These are phyloP conservation scores for Calonectris borealis DNA, from an alignment of 2,113 vertebrate genomes.

Conservation along the genomic window DNA sequence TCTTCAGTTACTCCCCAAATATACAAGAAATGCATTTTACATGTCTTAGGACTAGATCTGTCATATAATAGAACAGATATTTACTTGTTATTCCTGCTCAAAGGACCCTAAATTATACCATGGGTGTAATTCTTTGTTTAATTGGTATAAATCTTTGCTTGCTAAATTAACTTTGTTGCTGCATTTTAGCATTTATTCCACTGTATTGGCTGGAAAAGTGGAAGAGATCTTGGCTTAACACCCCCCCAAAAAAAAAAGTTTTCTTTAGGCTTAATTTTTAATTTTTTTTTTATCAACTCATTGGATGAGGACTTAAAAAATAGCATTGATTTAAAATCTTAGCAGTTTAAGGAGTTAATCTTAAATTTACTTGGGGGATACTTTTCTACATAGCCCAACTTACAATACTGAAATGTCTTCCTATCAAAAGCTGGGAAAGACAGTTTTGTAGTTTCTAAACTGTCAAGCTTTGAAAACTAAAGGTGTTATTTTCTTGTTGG, in stretches of 20 bases:
- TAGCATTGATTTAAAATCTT: background rate
- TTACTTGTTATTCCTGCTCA: background rate
- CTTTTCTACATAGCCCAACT: background rate
- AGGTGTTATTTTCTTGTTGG: background rate
- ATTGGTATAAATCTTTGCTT: background rate
- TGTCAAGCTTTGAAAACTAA: background rate
- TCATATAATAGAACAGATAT: background rate
- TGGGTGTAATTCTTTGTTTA: background rate
- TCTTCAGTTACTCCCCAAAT: background rate
- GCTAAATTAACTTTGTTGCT: background rate
- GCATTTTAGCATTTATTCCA: background rate
- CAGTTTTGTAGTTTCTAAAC: background rate
- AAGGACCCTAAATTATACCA: background rate
- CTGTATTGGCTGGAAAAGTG: background rate
- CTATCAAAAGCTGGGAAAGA: background rate
- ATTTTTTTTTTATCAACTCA: background rate
- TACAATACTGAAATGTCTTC: background rate
- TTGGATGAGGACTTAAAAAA: background rate
- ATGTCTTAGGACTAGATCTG: background rate
- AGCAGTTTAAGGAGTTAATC: background rate
- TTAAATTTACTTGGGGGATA: background rate
- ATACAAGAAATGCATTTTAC: background rate
- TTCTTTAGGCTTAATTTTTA: background rate
- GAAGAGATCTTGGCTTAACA: background rate
- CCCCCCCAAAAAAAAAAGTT: background rate